Base-by-base conservation (phyloP, 2,797 vertebrate species). In the Mus minutoides region DNA sequence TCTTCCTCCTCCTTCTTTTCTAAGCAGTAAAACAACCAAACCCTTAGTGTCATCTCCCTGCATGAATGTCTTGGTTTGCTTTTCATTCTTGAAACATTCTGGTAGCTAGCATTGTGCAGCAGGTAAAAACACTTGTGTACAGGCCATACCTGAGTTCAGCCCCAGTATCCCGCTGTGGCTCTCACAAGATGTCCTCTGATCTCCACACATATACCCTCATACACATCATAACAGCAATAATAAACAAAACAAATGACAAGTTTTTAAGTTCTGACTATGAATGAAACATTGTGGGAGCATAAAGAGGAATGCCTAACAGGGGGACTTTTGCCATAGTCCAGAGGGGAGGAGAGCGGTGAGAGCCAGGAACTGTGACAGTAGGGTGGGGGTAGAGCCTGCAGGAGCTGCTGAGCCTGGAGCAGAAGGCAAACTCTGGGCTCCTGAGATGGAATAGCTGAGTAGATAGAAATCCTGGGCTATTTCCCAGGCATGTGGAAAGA, bases 301-400 rank as follows among this genome's bases (percentile, higher is more conserved):
- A 64, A 3, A 24, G 11, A 16, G 64, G 62, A 58, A 31, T 29
- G 26, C 3, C 22, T 77, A 1, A 26, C 14, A 3, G 24, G 29
- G 4, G 31, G n/a, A 31, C 40, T 26, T 0, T 2, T 6, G 11
- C 58, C 22, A 16, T 34, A 3, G 16, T 16, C 7, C 21, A 10
- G 60, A 22, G 37, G 78, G 52, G 14, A 83, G 62, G 12, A 46
- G 13, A 34, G 2, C 9, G 0, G 7, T 21, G 62, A 73, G 71
- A n/a, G 31, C 19, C 43, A 16, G 43, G 94, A 22, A 19, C 4
- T 0, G 5, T 22, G 37, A 0, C 8, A 0, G 2, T 0, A 9
- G 7, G 31, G 9, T 49, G 34, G 34, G 73, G 31, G 29, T 6
- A 49, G 69, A 80, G 19, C 4, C 40, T 9, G 5, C 13, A 12